Evolutionary conservation across 2,113 vertebrate species (phyloP), one percentile per base, ranked within the genome.

Genomic region (Dascyllus trimaculatus): DNA sequence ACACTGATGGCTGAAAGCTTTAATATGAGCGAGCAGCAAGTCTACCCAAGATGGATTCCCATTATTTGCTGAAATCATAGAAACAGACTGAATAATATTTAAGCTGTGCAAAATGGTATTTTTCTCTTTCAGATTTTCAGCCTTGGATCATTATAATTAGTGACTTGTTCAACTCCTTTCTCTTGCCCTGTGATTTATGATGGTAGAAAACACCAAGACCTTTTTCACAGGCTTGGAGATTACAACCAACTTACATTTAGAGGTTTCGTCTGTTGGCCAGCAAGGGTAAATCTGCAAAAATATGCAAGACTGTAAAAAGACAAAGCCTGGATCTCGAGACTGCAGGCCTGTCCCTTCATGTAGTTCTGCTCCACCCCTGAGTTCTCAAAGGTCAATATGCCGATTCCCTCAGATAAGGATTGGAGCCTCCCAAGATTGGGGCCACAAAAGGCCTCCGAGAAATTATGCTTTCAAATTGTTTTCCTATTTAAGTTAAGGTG

Each of bases 161-260:
- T 81, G 66, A 52, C 67, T 71, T 88, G 46, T 78, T 83, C 45
- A 17, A 18, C 67, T 65, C 11, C 57, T 40, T 76, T 63, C 73
- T 51, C 26, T 81, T 86, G 22, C 61, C 63, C 43, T 77, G 48
- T 81, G 76, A 83, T 88, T 85, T 71, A 72, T 87, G 57, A 71
- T 62, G 67, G 61, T 75, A 53, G 52, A 78, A 80, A 84, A 79
- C 56, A 57, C 10, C 56, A 65, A 19, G 40, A 71, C 19, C 24
- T 66, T 43, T 53, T 35, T 62, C 67, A 71, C 53, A 68, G 21
- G 21, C 19, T 80, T 53, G 40, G 26, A 22, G 57, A 58, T 40
- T 25, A 40, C 46, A 77, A 35, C 8, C 61, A 24, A 29, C 72
- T 86, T 79, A 74, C n/a, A 26, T 43, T 56, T 22, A 60, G 17